Conservation (phyloP, 2,888 invertebrate genomes). For the Aelia acuminata region DNA sequence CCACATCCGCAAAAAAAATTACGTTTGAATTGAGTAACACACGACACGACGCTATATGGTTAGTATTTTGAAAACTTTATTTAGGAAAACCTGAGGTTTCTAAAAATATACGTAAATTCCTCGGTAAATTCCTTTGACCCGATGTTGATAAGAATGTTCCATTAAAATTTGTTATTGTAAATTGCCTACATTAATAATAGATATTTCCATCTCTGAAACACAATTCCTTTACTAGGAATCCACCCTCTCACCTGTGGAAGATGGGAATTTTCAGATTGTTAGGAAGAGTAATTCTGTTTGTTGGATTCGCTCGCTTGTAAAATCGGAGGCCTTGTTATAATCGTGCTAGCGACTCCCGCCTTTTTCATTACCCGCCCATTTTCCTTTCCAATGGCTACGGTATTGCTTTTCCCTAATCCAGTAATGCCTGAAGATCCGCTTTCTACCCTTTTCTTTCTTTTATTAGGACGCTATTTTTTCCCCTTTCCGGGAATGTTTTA, state of each 20-base stretch:
- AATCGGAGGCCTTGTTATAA: constrained; percentile 41
- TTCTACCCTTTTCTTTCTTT: constrained; percentile 25
- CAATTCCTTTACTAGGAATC: background rate
- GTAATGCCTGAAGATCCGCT: constrained; percentile 44
- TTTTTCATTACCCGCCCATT: constrained; percentile 45
- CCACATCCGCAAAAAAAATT: too few species aligned
- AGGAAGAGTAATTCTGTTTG: constrained; percentile 41
- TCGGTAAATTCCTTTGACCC: too few species aligned
- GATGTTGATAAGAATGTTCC: too few species aligned
- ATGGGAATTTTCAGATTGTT: constrained; percentile 10
- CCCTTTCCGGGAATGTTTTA: constrained; percentile 9
- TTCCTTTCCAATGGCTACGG: constrained; percentile 44
- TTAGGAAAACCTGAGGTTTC: too few species aligned
- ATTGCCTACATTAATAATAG: too few species aligned
- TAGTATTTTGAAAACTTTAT: too few species aligned
- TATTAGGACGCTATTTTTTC: constrained; percentile 25
- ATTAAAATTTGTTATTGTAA: too few species aligned
- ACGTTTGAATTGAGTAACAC: too few species aligned
- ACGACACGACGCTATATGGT: too few species aligned
- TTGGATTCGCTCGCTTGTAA: constrained; percentile 41
- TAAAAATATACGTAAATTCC: too few species aligned
- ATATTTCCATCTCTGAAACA: too few species aligned
- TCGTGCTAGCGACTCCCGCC: constrained; percentile 37
- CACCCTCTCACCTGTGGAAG: constrained; percentile 10
- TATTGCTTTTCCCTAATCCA: constrained; percentile 46